A percentile compares a stretch with the other conserved stretches of the same genome.
Conservation (phyloP, 2,797 vertebrate genomes). For the Liasis olivaceus region DNA sequence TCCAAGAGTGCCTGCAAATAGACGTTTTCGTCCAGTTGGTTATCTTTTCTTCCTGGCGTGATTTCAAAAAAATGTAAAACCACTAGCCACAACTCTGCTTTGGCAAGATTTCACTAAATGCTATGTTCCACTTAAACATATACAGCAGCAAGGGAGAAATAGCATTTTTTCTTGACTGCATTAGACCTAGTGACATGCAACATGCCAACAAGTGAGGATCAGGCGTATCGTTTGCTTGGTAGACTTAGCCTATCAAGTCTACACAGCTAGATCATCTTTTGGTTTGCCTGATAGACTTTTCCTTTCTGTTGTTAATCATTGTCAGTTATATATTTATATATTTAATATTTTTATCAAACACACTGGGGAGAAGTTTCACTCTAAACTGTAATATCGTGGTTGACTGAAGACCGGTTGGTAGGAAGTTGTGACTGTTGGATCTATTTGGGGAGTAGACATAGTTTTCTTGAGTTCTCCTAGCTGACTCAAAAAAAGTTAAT, state of each 20-base stretch:
- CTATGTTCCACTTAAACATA: background rate
- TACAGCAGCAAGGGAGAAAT: background rate
- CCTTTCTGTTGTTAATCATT: background rate
- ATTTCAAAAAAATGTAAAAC: background rate
- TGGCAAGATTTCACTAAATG: background rate
- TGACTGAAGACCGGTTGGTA: background rate
- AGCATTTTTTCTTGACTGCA: background rate
- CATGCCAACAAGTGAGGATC: background rate
- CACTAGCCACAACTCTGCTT: background rate
- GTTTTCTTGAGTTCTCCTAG: background rate
- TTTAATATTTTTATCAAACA: background rate
- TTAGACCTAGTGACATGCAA: background rate
- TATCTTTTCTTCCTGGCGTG: background rate
- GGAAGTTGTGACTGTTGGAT: background rate
- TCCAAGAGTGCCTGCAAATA: background rate
- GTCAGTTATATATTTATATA: background rate
- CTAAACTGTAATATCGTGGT: background rate
- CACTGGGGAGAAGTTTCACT: background rate
- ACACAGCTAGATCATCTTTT: background rate
- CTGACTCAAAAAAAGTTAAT: background rate
- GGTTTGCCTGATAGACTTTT: background rate
- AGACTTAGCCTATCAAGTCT: too few relatives aligned
- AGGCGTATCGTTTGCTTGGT: background rate
- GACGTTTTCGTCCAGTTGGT: background rate
- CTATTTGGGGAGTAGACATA: background rate